Evolutionary conservation across 2,113 vertebrate genomes (phyloP).

Genomic region (Hippocampus comes): DNA sequence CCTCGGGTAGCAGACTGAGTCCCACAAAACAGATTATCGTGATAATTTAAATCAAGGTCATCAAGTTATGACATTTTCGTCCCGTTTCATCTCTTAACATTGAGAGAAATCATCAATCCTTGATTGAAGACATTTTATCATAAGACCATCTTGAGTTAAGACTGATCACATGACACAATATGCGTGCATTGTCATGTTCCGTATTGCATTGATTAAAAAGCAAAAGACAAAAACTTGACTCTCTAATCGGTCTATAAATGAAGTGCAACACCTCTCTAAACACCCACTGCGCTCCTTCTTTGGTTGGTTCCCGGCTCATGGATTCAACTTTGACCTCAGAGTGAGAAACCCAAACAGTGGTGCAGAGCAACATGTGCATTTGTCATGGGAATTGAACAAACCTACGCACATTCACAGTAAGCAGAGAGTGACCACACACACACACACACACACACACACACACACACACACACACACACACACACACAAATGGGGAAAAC

Average conservation of each 20-base stretch:
- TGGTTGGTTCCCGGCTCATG: constrained; percentile 12
- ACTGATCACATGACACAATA: too few species aligned
- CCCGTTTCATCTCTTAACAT: not conserved
- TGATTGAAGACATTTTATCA: too few species aligned
- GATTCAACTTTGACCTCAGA: constrained; percentile 51
- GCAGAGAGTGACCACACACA: not conserved
- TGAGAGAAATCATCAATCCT: too few species aligned
- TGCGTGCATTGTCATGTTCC: too few species aligned
- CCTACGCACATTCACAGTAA: constrained; percentile 25
- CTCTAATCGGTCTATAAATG: not conserved
- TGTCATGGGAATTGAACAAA: constrained; percentile 32
- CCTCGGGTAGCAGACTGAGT: too few species aligned
- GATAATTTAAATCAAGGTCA: not conserved
- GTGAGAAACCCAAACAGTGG: constrained; percentile 59
- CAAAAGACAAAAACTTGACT: too few species aligned
- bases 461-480: not conserved
- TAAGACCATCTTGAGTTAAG: too few species aligned
- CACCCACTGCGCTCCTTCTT: not conserved
- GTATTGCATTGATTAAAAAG: too few species aligned
- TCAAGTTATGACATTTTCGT: not conserved
- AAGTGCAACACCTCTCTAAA: not conserved
- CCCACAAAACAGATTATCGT: not conserved
- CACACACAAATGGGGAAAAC: too few species aligned
- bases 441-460: not conserved
- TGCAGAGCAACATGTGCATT: constrained; percentile 18